Percentiles rank a stretch among this genome's conserved stretches.
These are phyloP conservation scores for Geotria australis DNA, from an alignment of 2,797 vertebrate species.

Conservation along the genomic window DNA sequence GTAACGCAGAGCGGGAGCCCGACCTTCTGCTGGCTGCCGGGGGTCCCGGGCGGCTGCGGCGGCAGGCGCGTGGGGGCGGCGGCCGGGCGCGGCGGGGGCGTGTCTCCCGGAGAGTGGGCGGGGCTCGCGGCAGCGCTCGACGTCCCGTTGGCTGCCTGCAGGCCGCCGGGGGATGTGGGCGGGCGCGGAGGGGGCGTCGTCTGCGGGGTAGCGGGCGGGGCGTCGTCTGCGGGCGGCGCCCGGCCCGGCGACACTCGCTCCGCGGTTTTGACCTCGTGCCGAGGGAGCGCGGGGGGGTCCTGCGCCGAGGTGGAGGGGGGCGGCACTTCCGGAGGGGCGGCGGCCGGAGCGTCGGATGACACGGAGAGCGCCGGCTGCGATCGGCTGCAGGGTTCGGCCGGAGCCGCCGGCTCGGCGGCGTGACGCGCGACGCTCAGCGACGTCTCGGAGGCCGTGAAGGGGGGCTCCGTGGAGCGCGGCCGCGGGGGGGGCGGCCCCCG, in stretches of 20 bases:
- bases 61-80: constrained; percentile 7
- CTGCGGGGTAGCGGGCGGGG: constrained; percentile 2
- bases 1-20: no score
- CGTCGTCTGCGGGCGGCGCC: no score
- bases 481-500: no score
- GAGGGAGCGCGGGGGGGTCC: no score
- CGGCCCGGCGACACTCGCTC: no score
- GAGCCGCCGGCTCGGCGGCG: no score
- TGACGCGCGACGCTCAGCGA: no score
- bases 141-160: constrained; percentile 23
- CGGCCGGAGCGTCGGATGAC: constrained; percentile 2
- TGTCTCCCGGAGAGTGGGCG: neutral
- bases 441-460: constrained; percentile 20
- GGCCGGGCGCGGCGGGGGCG: constrained; percentile 6
- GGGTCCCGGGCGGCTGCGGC: constrained; percentile 11
- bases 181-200: constrained; percentile 8
- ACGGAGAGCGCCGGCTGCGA: no score
- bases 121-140: constrained; percentile 13
- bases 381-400: no score
- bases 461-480: constrained; percentile 45
- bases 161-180: constrained; percentile 26
- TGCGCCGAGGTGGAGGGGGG: neutral
- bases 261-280: no score
- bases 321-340: constrained; percentile 7
- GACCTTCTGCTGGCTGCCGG: neutral